These are phyloP conservation scores for Drosophila bocqueti DNA, from an alignment of 1,140 invertebrate species.

Conservation along the genomic window DNA sequence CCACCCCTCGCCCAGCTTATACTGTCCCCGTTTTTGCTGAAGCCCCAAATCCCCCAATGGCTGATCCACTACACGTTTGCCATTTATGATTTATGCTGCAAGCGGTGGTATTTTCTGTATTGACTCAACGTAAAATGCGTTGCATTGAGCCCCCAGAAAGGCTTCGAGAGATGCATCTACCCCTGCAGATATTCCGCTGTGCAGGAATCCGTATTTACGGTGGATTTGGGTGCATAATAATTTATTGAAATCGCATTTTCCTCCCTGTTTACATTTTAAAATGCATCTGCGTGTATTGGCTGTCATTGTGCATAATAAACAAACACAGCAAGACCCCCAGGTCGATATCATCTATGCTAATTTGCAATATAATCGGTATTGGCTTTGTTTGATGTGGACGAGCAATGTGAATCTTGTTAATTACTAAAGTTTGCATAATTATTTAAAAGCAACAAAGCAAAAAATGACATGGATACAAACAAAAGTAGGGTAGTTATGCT, in stretches of 20 bases:
- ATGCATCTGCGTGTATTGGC: slow-evolving; percentile 29
- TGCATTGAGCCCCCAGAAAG: slow-evolving; percentile 10
- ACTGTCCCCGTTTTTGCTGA: not conserved
- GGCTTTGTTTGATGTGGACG: not conserved
- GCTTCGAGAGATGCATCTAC: not conserved
- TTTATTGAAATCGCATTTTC: slow-evolving; percentile 42
- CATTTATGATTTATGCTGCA: slow-evolving; percentile 59
- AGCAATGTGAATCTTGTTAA: slow-evolving; percentile 14
- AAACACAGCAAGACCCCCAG: slow-evolving; percentile 9
- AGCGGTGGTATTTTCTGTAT: slow-evolving; percentile 48
- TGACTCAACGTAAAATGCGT: slow-evolving; percentile 53
- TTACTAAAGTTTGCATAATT: slow-evolving; percentile 15
- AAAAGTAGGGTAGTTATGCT: not conserved
- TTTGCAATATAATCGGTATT: slow-evolving; percentile 25
- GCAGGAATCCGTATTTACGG: slow-evolving; percentile 29
- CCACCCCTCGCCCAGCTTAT: not conserved
- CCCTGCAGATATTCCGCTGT: slow-evolving; percentile 6
- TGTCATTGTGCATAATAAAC: slow-evolving; percentile 11
- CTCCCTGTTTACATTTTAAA: slow-evolving; percentile 24
- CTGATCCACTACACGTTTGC: slow-evolving; percentile 12
- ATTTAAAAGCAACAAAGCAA: not conserved
- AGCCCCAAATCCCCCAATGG: slow-evolving; percentile 5
- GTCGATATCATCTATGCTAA: slow-evolving; percentile 24
- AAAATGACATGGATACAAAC: not conserved
- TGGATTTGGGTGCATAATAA: slow-evolving; percentile 33